phyloP scores from a whole-genome alignment of 2,113 vertebrate genomes.

The Pseudopodoces humilis region DNA sequence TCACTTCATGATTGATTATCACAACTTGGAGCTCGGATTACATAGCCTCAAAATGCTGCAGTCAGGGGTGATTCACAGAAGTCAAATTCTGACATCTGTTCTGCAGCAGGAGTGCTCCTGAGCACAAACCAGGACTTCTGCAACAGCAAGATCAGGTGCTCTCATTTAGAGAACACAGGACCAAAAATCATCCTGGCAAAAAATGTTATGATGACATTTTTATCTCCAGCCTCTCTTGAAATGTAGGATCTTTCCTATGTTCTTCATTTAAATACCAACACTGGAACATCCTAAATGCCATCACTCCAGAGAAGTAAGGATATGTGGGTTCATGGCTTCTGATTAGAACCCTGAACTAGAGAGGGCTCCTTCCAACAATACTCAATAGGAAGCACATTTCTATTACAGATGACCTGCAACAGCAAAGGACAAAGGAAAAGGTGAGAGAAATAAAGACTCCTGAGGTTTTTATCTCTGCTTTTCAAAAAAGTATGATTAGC shows the following conservation, averaged over 20 bases:
- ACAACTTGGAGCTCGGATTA: background rate
- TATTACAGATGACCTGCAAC: background rate
- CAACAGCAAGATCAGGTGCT: background rate
- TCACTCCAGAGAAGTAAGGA: background rate
- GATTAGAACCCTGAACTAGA: background rate
- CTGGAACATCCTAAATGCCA: background rate
- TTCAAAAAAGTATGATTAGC: background rate
- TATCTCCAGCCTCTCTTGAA: background rate
- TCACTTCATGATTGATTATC: background rate
- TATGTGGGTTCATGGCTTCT: background rate
- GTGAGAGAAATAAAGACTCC: background rate
- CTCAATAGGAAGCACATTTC: background rate
- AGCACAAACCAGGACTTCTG: background rate
- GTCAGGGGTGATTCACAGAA: background rate
- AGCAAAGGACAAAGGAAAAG: background rate
- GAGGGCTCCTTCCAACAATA: background rate
- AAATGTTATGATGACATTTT: background rate
- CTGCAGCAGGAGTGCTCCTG: background rate
- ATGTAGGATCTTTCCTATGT: background rate
- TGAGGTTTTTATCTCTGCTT: background rate
- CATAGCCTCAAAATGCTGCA: background rate
- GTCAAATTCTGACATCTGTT: slow-evolving; percentile 10
- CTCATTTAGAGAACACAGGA: background rate
- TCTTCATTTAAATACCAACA: background rate
- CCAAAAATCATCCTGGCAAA: background rate